Base-by-base conservation (phyloP, 2,113 vertebrate genomes). In the Motacilla alba region DNA sequence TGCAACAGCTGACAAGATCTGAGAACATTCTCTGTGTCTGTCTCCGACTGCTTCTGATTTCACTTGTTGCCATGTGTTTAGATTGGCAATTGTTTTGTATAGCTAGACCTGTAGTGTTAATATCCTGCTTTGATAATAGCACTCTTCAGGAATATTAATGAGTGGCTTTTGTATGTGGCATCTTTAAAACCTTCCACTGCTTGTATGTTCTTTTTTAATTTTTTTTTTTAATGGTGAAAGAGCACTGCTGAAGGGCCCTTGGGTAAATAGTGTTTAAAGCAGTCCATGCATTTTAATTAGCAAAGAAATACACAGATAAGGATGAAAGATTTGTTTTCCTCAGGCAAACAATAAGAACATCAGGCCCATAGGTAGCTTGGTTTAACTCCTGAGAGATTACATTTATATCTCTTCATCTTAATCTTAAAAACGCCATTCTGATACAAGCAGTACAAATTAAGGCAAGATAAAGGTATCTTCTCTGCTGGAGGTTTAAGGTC, bases 281-380 rank as follows among this genome's bases (percentile, higher is more conserved):
- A 94, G 72, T 87, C 89, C 78, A 69, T 92, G 94, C 79, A 85
- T 97, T 98, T 97, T 97, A 96, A 97, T 97, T 97, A 95, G 66
- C 67, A 87, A 90, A 96, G 93, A 95, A 95, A 93, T 93, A 74
- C 66, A 83, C 78, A 95, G 96, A 92, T 96, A 95, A 96, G 83
- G 90, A 87, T 50, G 70, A 91, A 97, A 93, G 52, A 92, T 96
- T 93, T 95, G 76, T 97, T 93, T 91, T 96, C 93, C 84, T 91
- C 73, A 52, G 91, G 95, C 83, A 93, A 93, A 83, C 66, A 53
- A 52, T 49, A 81, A 94, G 85, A 95, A 90, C 75, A 66, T 90
- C 63, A 86, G 90, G 74, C 75, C 95, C 83, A 60, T 39, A 86
- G 90, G 89, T 91, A 94, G 14, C 91, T 95, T 74, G 76, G 77